Percentiles rank a stretch among this genome's conserved stretches.
Evolutionary conservation across 2,797 vertebrate species (phyloP).

Genomic region (Coilia nasus): DNA sequence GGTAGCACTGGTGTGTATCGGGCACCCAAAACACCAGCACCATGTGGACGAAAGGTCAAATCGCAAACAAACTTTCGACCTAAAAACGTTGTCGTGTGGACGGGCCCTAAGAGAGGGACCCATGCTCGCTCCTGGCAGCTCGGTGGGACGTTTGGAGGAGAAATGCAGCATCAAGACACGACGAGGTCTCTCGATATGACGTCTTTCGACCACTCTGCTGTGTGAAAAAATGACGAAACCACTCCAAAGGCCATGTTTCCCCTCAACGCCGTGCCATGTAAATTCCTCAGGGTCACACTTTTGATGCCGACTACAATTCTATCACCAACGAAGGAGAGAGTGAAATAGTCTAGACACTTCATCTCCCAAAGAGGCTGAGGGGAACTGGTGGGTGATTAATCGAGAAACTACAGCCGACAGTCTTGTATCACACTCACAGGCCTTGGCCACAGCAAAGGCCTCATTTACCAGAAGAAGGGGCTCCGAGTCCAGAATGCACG

Average conservation of each 20-base stretch:
- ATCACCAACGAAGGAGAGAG: neutral
- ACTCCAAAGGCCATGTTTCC: neutral
- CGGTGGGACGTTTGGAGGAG: neutral
- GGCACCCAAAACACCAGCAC: too few relatives aligned
- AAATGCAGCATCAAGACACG: neutral
- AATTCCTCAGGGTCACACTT: neutral
- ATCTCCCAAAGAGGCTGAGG: neutral
- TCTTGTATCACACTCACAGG: neutral
- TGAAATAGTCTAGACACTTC: neutral
- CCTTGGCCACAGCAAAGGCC: neutral
- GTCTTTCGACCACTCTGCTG: neutral
- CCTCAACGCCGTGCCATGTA: neutral
- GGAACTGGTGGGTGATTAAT: neutral
- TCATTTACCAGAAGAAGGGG: constrained; percentile 1
- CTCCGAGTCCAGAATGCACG: neutral
- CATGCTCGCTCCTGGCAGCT: neutral
- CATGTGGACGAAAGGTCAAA: too few relatives aligned
- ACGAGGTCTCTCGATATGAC: neutral
- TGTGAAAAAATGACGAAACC: neutral
- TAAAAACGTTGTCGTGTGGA: too few relatives aligned
- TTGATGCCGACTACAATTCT: neutral
- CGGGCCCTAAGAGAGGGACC: neutral
- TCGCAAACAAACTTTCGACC: too few relatives aligned
- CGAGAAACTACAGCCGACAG: neutral
- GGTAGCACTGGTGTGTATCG: neutral